Percentiles rank a stretch among this genome's conserved stretches.
Evolutionary conservation across 2,113 vertebrate genomes (phyloP).

Genomic region (Pituophis catenifer): DNA sequence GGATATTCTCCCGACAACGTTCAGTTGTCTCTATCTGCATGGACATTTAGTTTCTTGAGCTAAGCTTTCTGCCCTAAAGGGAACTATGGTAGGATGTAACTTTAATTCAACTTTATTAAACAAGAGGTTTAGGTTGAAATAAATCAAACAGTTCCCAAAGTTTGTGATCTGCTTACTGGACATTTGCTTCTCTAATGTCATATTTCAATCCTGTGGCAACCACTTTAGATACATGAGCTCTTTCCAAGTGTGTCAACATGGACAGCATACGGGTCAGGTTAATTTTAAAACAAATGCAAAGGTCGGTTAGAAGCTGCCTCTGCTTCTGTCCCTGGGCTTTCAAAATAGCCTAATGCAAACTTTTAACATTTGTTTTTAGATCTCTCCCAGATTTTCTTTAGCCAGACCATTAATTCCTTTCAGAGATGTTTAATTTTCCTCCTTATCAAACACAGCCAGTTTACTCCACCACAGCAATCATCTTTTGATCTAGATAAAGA

Average conservation of each 20-base stretch:
- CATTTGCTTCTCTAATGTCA: slow-evolving; percentile 43
- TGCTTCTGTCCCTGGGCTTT: neutral
- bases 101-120: slow-evolving; percentile 64
- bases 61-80: slow-evolving; percentile 31
- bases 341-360: neutral
- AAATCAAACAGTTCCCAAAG: slow-evolving; percentile 56
- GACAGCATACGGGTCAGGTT: neutral
- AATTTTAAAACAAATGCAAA: neutral
- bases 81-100: slow-evolving; percentile 45
- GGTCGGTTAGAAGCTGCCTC: neutral
- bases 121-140: slow-evolving; percentile 54
- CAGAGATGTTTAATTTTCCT: neutral
- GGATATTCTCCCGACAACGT: too few species aligned
- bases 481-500: neutral
- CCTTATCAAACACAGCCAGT: too few species aligned
- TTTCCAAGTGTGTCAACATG: neutral
- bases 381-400: neutral
- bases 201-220: slow-evolving; percentile 21
- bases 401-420: neutral
- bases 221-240: neutral
- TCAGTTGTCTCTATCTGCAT: neutral
- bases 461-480: neutral
- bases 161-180: slow-evolving; percentile 57
- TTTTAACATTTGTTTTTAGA: neutral
- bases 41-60: neutral